Percentiles rank a stretch among this genome's conserved stretches.
These are phyloP conservation scores for Globia sparganii DNA, from an alignment of 2,888 invertebrate genomes.

Conservation along the genomic window DNA sequence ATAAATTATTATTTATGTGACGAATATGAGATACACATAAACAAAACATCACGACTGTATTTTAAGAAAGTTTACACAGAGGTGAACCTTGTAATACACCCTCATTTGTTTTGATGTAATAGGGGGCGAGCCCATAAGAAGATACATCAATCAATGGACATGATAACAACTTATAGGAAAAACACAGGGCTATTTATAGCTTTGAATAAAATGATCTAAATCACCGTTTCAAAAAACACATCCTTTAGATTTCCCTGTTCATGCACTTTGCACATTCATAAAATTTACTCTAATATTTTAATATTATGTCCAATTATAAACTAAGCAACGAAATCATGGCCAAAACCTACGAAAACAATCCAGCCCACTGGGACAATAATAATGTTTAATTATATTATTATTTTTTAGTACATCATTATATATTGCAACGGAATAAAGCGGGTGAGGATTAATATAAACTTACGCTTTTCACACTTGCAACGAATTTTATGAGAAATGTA, in stretches of 20 bases:
- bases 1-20: background rate
- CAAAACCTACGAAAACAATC: constrained; percentile 57
- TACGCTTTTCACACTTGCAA: constrained; percentile 52
- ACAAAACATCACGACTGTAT: background rate
- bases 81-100: background rate
- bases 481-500: constrained; percentile 23
- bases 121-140: background rate
- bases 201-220: too few relatives aligned
- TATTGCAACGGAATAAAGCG: constrained; percentile 67
- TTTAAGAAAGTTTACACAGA: background rate
- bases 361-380: constrained; percentile 62
- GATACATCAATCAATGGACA: background rate
- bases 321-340: constrained; percentile 24
- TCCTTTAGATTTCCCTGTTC: background rate
- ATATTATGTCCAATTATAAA: constrained; percentile 23
- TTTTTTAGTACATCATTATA: constrained; percentile 51
- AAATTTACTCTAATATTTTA: background rate
- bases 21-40: background rate
- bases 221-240: background rate
- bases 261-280: background rate
- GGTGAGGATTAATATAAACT: constrained; percentile 67
- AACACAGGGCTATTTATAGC: background rate
- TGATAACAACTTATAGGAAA: background rate
- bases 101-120: background rate
- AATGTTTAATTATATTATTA: constrained; percentile 50